Evolutionary conservation across 2,113 vertebrate genomes (phyloP).

Genomic region (Sisor rabdophorus): DNA sequence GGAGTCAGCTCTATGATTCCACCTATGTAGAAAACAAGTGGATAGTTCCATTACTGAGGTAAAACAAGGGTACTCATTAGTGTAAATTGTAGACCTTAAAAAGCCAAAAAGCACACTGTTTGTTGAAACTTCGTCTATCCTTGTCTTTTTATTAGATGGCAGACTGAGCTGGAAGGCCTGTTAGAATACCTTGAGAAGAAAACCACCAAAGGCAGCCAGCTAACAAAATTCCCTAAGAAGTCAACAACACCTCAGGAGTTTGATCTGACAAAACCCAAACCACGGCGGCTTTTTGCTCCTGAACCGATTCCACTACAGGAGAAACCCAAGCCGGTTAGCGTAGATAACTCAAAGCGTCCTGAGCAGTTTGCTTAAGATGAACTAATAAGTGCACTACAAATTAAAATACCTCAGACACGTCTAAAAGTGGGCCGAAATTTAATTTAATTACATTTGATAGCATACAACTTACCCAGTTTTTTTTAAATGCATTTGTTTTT

Average conservation of each 20-base stretch:
- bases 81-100: neutral
- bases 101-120: neutral
- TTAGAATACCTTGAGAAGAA: slow-evolving; percentile 65
- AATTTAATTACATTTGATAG: neutral
- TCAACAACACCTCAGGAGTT: slow-evolving; percentile 79
- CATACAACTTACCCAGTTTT: too few species aligned
- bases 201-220: slow-evolving; percentile 31
- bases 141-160: slow-evolving; percentile 72
- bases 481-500: too few species aligned
- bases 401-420: neutral
- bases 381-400: neutral
- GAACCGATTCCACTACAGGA: slow-evolving; percentile 67
- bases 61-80: slow-evolving; percentile 30
- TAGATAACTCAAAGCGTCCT: neutral
- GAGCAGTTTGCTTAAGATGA: too few species aligned
- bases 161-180: slow-evolving; percentile 74
- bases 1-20: slow-evolving; percentile 79
- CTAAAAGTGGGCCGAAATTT: neutral
- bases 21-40: slow-evolving; percentile 74
- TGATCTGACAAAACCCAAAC: slow-evolving; percentile 74
- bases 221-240: slow-evolving; percentile 60
- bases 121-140: neutral
- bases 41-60: slow-evolving; percentile 80
- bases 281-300: slow-evolving; percentile 66
- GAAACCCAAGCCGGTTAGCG: slow-evolving; percentile 75